Percentiles rank a stretch among this genome's conserved stretches.
phyloP scores from a whole-genome alignment of 1,140 invertebrate species.

The Vanessa tameamea region DNA sequence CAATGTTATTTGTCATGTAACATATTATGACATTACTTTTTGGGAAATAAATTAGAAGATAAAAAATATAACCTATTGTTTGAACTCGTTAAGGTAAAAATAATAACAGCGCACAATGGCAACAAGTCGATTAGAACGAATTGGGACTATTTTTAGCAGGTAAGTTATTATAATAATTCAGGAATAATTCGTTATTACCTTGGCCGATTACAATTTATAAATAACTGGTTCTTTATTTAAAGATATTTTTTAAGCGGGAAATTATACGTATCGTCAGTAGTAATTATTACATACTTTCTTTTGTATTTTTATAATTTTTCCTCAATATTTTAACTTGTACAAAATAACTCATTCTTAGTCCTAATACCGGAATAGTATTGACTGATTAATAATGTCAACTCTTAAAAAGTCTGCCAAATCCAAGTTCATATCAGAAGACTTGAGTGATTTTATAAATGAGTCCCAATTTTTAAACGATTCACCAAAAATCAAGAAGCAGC shows the following conservation, averaged over 20 bases:
- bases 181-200: slow-evolving; percentile 19
- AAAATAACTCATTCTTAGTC: too few species aligned
- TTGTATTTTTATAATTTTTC: neutral
- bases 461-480: slow-evolving; percentile 57
- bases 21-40: too few species aligned
- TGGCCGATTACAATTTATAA: slow-evolving; percentile 22
- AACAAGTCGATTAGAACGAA: slow-evolving; percentile 85
- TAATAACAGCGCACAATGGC: slow-evolving; percentile 49
- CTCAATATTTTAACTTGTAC: neutral
- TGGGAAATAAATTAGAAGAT: neutral
- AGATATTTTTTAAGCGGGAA: slow-evolving; percentile 15
- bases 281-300: neutral
- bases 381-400: slow-evolving; percentile 44
- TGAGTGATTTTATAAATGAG: slow-evolving; percentile 58
- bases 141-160: slow-evolving; percentile 87
- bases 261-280: neutral
- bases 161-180: slow-evolving; percentile 54
- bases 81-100: neutral
- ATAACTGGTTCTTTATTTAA: slow-evolving; percentile 19
- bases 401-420: slow-evolving; percentile 52
- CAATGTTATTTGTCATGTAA: too few species aligned
- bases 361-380: too few species aligned
- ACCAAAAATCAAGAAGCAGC: slow-evolving; percentile 53
- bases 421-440: slow-evolving; percentile 58
- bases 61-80: neutral